Evolutionary conservation across 2,888 invertebrate genomes (phyloP), one percentile per base, ranked within the genome.

Genomic region (Agriopis marginaria): DNA sequence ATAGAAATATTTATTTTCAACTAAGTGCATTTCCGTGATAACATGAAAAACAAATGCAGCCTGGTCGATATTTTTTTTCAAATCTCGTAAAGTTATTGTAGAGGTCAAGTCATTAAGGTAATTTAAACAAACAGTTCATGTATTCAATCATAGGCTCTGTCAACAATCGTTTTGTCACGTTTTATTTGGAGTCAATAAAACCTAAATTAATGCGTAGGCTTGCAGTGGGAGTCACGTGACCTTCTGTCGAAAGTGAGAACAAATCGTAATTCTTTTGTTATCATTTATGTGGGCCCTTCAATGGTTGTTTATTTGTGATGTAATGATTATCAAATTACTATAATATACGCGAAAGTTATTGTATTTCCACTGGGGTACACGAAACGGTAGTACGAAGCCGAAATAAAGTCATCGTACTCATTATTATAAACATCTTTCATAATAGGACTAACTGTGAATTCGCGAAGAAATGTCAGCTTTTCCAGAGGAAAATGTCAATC

Each of bases 211-310:
- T 50, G 85, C 84, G 89, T 88, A 86, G 87, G 89, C 70, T 75
- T 65, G 51, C 40, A 71, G 88, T 88, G 84, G 88, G 87, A 77
- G 86, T 82, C 66, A 62, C 63, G 61, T 73, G 87, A 82, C 89
- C 89, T 89, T 87, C 84, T 77, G 76, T 84, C 77, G 86, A 88
- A 87, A 89, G 88, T 86, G 82, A 87, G 82, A 85, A 81, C 83
- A 77, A 81, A 75, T 74, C 72, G 76, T 82, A 79, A 81, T 83
- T 85, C 80, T 82, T 81, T 81, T 82, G 79, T 82, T 73, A 73
- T 78, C 70, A 61, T 74, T 76, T 66, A 77, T 64, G 74, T 74
- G 66, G 77, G 80, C 86, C 86, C 85, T 84, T 84, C 66, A 45
- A 44, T 45, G 40, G 66, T 73, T 72, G 62, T 65, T 61, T 61